phyloP scores from a whole-genome alignment of 2,888 invertebrate genomes.

The Lathronympha strigana region DNA sequence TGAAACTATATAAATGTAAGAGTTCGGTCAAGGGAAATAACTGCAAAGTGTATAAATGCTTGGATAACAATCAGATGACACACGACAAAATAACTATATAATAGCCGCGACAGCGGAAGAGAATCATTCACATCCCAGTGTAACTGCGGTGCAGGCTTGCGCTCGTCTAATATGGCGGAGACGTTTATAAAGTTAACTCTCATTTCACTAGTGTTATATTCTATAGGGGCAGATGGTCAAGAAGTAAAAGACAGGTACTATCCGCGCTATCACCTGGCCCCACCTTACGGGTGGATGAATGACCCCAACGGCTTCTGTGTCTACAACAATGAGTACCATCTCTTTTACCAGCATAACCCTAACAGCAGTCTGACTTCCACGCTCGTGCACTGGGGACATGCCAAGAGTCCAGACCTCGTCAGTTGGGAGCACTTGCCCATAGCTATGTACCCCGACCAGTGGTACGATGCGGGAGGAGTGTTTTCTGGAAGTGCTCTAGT shows the following conservation, averaged over 20 bases:
- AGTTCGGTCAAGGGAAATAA: constrained; percentile 22
- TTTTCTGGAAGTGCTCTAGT: constrained; percentile 49
- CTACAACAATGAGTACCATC: constrained; percentile 47
- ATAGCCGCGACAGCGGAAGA: constrained; percentile 44
- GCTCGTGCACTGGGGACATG: background rate
- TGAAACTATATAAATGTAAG: background rate
- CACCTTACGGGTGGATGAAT: constrained; percentile 79
- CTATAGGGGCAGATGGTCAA: constrained; percentile 35
- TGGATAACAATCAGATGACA: background rate
- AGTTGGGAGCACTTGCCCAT: background rate
- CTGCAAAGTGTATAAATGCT: constrained; percentile 9
- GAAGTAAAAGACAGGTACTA: constrained; percentile 29
- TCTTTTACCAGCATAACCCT: background rate
- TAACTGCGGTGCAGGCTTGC: constrained; percentile 28
- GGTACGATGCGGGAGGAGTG: constrained; percentile 56
- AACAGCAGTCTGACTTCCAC: background rate
- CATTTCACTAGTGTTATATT: constrained; percentile 49
- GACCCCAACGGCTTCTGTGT: constrained; percentile 82
- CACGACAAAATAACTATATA: constrained; percentile 46
- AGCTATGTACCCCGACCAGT: background rate
- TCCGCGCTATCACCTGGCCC: constrained; percentile 65
- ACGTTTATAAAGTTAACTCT: constrained; percentile 44
- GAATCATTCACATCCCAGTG: constrained; percentile 46
- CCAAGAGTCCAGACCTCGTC: background rate
- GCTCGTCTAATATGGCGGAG: constrained; percentile 44